A percentile compares a stretch with the other conserved stretches of the same genome.
phyloP scores from a whole-genome alignment of 1,140 invertebrate species.

The Aphaenogaster ashmeadi region DNA sequence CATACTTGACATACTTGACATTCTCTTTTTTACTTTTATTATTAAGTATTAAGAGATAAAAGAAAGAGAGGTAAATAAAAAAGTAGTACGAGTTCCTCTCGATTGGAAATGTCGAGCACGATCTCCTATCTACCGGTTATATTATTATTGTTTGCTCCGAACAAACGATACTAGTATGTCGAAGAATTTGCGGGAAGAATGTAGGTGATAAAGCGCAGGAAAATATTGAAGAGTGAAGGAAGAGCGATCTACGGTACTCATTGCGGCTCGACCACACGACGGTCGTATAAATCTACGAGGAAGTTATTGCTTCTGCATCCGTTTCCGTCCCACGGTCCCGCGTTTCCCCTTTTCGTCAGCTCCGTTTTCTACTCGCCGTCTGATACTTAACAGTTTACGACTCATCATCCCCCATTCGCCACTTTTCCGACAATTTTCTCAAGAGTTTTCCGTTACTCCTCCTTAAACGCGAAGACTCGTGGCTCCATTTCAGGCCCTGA shows the following conservation, averaged over 20 bases:
- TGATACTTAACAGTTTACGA: constrained; percentile 85
- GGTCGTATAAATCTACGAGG: constrained; percentile 62
- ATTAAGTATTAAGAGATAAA: neutral
- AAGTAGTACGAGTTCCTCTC: neutral
- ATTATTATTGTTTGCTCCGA: neutral
- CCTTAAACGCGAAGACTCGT: constrained; percentile 5
- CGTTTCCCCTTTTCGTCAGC: constrained; percentile 72
- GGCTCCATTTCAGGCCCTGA: neutral
- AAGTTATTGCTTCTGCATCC: constrained; percentile 83
- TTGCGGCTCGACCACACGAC: constrained; percentile 60
- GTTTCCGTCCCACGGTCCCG: constrained; percentile 83
- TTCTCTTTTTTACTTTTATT: neutral
- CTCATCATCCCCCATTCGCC: constrained; percentile 70
- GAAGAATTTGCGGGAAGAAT: constrained; percentile 16
- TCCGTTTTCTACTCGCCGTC: constrained; percentile 67
- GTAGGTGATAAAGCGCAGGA: neutral
- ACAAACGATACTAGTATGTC: constrained; percentile 7
- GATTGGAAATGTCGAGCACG: neutral
- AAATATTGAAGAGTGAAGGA: constrained; percentile 54
- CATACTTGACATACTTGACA: neutral
- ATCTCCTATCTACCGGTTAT: neutral
- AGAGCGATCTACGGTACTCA: constrained; percentile 39
- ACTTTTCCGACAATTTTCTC: constrained; percentile 50
- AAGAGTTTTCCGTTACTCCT: constrained; percentile 60
- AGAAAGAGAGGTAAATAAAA: neutral